These are phyloP conservation scores for Galleria mellonella DNA, from an alignment of 1,140 invertebrate species.

Conservation along the genomic window DNA sequence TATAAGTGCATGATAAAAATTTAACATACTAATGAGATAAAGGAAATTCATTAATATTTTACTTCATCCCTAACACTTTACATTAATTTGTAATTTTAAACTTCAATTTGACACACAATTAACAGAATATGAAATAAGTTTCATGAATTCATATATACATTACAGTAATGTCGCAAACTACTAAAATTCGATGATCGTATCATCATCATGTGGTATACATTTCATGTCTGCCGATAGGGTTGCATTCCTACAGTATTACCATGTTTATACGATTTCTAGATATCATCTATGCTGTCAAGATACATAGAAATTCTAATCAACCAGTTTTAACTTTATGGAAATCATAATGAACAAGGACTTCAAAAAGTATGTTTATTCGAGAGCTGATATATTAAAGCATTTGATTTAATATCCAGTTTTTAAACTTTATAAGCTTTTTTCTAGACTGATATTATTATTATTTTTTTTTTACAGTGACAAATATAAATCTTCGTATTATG, in stretches of 20 bases:
- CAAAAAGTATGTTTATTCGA: too few relatives aligned
- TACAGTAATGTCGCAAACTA: slow-evolving; percentile 35
- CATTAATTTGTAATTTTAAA: slow-evolving; percentile 39
- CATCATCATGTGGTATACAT: slow-evolving; percentile 8
- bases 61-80: slow-evolving; percentile 54
- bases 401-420: too few relatives aligned
- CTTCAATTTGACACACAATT: slow-evolving; percentile 32
- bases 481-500: too few relatives aligned
- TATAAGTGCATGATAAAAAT: slow-evolving; percentile 27
- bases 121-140: slow-evolving; percentile 33
- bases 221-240: background rate
- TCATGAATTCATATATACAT: slow-evolving; percentile 63
- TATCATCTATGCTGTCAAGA: too few relatives aligned
- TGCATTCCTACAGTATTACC: background rate
- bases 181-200: slow-evolving; percentile 9
- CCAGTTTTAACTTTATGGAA: too few relatives aligned
- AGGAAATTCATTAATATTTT: slow-evolving; percentile 39
- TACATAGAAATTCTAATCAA: too few relatives aligned
- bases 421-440: too few relatives aligned
- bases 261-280: background rate
- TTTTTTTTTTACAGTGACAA: too few relatives aligned
- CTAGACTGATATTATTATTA: too few relatives aligned
- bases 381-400: too few relatives aligned
- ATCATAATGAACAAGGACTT: too few relatives aligned
- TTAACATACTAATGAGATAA: slow-evolving; percentile 43